Conservation (phyloP, 2,797 vertebrate genomes). For the Lepus oiostolus region DNA sequence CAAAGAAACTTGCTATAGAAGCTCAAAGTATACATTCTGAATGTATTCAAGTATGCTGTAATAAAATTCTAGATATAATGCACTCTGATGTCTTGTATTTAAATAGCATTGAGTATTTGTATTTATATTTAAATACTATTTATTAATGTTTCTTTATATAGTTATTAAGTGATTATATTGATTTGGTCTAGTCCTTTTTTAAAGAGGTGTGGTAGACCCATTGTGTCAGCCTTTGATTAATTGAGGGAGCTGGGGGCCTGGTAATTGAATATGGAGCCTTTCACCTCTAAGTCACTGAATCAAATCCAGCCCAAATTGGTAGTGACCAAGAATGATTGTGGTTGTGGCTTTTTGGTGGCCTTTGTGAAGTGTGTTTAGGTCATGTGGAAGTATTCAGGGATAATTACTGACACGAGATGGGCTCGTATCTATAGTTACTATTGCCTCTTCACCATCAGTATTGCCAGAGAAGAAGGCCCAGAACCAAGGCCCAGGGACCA, state of each 20-base stretch:
- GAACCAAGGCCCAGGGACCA: neutral
- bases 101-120: neutral
- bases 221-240: conserved; percentile 78
- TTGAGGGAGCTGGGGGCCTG: conserved; percentile 52
- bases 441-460: neutral
- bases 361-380: conserved; percentile 67
- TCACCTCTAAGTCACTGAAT: conserved; percentile 81
- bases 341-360: conserved; percentile 64
- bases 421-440: neutral
- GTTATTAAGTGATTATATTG: conserved; percentile 63
- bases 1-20: conserved; percentile 10
- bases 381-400: neutral
- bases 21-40: conserved; percentile 31
- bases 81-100: conserved; percentile 49
- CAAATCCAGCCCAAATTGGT: conserved; percentile 79
- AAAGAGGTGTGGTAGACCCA: conserved; percentile 62
- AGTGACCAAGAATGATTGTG: conserved; percentile 79
- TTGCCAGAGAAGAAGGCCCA: neutral
- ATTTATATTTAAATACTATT: conserved; percentile 70
- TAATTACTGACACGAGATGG: conserved; percentile 43
- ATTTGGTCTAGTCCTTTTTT: conserved; percentile 69
- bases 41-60: conserved; percentile 47
- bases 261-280: conserved; percentile 73
- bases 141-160: conserved; percentile 63
- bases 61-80: conserved; percentile 36